phyloP scores from a whole-genome alignment of 2,113 vertebrate species.

The Papio anubis region DNA sequence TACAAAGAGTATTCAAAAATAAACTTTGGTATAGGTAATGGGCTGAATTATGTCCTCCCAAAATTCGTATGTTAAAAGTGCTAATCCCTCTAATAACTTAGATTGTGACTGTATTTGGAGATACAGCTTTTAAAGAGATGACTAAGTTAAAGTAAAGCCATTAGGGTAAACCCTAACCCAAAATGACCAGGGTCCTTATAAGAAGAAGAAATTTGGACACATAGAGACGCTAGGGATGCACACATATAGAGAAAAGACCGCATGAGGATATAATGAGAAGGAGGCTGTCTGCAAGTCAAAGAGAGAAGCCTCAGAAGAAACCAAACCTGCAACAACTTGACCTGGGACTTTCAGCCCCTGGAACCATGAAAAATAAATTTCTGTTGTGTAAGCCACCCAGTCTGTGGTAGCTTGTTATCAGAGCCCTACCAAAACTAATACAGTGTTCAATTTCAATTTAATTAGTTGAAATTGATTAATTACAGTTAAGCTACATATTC shows the following conservation, averaged over 20 bases:
- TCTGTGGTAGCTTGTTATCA: neutral
- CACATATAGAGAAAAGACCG: neutral
- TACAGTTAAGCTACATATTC: neutral
- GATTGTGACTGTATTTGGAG: neutral
- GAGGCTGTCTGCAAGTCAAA: neutral
- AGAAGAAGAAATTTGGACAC: neutral
- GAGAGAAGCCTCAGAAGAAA: neutral
- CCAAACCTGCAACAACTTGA: too few species aligned
- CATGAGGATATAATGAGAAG: neutral
- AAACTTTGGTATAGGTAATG: neutral
- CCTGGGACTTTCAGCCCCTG: neutral
- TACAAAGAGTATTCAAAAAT: neutral
- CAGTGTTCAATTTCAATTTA: neutral
- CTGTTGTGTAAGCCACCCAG: neutral
- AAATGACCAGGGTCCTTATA: neutral
- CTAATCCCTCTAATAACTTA: neutral
- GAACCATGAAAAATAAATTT: neutral
- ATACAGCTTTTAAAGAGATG: neutral
- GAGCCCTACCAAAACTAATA: neutral
- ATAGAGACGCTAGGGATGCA: neutral
- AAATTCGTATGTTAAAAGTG: neutral
- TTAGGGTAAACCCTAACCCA: neutral
- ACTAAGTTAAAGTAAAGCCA: neutral
- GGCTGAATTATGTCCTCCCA: neutral
- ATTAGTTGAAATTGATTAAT: neutral